Conservation (phyloP, 2,113 vertebrate genomes). For the Neodon shergylaensis region DNA sequence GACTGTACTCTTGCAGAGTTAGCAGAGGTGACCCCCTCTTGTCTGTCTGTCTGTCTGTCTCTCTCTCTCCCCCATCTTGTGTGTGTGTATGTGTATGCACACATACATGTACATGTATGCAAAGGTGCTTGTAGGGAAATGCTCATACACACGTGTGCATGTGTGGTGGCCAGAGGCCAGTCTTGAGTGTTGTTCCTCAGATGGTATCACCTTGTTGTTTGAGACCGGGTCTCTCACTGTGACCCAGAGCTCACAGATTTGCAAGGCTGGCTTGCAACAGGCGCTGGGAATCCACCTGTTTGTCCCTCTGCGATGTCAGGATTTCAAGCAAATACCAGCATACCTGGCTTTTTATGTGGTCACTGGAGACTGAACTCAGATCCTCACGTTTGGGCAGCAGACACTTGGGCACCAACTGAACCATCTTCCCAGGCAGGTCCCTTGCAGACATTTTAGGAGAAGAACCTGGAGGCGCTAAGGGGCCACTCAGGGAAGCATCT, state of each 20-base stretch:
- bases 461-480: neutral
- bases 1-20: neutral
- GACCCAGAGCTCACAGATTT: neutral
- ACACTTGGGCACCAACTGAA: neutral
- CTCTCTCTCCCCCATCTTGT: too few relatives aligned
- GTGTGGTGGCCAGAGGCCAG: neutral
- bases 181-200: neutral
- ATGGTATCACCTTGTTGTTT: neutral
- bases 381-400: neutral
- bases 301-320: neutral
- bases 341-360: neutral
- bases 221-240: neutral
- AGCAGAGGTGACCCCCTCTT: neutral
- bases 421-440: neutral
- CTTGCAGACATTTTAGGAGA: neutral
- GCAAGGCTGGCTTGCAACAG: neutral
- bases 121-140: neutral
- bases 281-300: neutral
- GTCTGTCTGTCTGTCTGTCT: rapidly evolving
- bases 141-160: neutral
- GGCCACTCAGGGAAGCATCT: neutral
- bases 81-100: neutral
- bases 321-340: neutral
- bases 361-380: too few relatives aligned
- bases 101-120: neutral